Evolutionary conservation across 2,797 vertebrate species (phyloP), one percentile per base, ranked within the genome.

Genomic region (Tamandua tetradactyla): DNA sequence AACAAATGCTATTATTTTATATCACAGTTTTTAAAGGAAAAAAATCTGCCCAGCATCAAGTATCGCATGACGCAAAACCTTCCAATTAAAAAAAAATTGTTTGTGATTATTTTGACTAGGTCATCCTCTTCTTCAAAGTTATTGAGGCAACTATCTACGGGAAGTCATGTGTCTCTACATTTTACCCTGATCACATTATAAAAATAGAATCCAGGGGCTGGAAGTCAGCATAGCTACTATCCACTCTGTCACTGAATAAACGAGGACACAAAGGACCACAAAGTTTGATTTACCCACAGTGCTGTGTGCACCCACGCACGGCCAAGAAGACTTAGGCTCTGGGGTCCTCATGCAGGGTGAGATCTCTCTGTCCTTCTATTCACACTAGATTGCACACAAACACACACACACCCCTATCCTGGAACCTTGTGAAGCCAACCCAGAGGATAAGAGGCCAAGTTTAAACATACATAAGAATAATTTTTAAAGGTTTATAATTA

Each of bases 221-320:
- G 42, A 85, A 88, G 35, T 40, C 49, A 92, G 25, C 7, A 35
- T 44, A 47, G 37, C 17, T 37, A 68, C 61, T 87, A 72, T 64
- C 74, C 52, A 71, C n/a, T 52, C 14, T 75, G 22, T 64, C 1
- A 14, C 52, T 72, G 91, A 57, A 59, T 72, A 68, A 32, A 62
- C 4, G 30, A 87, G 27, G 75, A 55, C 23, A 62, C 7, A 17
- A 35, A 64, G 32, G n/a, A 40, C 27, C 44, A 18, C 14, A 30
- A 0, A 0, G 11, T 76, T 69, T 2, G 4, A 59, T 55, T 27
- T 4, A 27, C 4, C 27, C 11, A 0, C 11, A 18, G 30, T 22
- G 9, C 3, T 11, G 14, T 32, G 30, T 49, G 9, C 20, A 35
- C 3, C 8, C 4, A 3, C 44, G 15, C 35, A 35, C 18, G 14